These are phyloP conservation scores for Drosophila saltans DNA, from an alignment of 1,140 invertebrate genomes.

Conservation along the genomic window DNA sequence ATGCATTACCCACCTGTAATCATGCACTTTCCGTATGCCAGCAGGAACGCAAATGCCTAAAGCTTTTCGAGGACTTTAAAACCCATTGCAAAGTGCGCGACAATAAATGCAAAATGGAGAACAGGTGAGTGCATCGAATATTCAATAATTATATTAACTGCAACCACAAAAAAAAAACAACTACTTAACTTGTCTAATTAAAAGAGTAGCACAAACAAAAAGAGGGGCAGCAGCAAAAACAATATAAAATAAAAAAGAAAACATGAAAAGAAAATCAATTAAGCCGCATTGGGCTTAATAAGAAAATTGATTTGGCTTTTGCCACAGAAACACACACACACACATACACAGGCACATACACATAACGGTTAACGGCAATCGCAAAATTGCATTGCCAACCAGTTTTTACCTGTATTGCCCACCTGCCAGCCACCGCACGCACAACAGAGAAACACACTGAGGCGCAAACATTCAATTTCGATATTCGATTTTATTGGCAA, in stretches of 20 bases:
- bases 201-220: constrained; percentile 12
- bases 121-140: constrained; percentile 86
- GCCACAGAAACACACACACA: constrained; percentile 10
- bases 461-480: constrained; percentile 73
- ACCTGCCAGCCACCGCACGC: constrained; percentile 28
- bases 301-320: constrained; percentile 71
- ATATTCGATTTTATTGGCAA: constrained; percentile 77
- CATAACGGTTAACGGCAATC: constrained; percentile 52
- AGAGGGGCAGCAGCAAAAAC: no score
- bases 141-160: background rate
- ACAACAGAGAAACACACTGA: constrained; percentile 3
- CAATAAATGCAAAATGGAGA: constrained; percentile 93
- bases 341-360: background rate
- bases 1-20: constrained; percentile 93
- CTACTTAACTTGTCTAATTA: constrained; percentile 28
- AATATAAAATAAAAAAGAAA: constrained; percentile 14
- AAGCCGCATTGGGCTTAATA: constrained; percentile 66
- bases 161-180: background rate
- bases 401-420: constrained; percentile 9
- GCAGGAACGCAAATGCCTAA: constrained; percentile 89
- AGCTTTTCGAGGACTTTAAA: constrained; percentile 93
- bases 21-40: constrained; percentile 93
- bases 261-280: constrained; percentile 56
- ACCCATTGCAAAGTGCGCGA: constrained; percentile 92
- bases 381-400: constrained; percentile 52